These are phyloP conservation scores for Fundulus diaphanus DNA, from an alignment of 2,797 vertebrate species.

Conservation along the genomic window DNA sequence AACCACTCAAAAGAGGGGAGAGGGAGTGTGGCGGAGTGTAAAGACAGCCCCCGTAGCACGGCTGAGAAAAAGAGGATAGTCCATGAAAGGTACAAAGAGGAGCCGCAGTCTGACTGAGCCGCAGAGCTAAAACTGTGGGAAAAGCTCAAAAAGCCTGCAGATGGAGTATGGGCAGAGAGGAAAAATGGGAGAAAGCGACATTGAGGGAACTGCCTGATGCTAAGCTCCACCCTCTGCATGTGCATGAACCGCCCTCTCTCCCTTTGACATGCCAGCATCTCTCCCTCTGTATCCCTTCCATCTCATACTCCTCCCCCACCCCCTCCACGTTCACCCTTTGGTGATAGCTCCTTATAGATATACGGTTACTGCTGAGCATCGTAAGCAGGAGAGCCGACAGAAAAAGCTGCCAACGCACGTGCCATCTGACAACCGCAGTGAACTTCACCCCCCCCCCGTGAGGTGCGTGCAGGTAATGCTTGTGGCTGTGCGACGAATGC, in stretches of 20 bases:
- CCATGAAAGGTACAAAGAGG: conserved; percentile 39
- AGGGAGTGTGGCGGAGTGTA: conserved; percentile 43
- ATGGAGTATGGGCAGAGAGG: conserved; percentile 26
- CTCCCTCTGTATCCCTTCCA: conserved; percentile 51
- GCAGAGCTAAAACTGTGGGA: conserved; percentile 11
- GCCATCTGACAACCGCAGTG: conserved; percentile 32
- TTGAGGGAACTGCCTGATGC: conserved; percentile 61
- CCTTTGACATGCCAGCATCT: conserved; percentile 63
- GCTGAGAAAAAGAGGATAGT: conserved; percentile 44
- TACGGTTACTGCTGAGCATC: conserved; percentile 68
- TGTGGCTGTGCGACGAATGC: background rate
- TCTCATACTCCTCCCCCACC: conserved; percentile 54
- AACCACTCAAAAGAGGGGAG: conserved; percentile 42
- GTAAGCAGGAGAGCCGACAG: conserved; percentile 39
- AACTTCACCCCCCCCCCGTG: background rate
- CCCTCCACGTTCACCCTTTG: conserved; percentile 77
- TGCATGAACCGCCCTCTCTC: conserved; percentile 65
- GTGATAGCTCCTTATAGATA: conserved; percentile 74
- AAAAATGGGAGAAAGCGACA: conserved; percentile 50
- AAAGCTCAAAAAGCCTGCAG: conserved; percentile 42
- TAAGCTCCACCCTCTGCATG: conserved; percentile 81
- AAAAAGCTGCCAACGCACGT: conserved; percentile 35
- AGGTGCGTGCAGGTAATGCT: background rate
- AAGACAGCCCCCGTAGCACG: conserved; percentile 51
- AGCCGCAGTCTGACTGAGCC: conserved; percentile 31